phyloP scores from a whole-genome alignment of 2,888 invertebrate species.

The Cheilosia vulpina region DNA sequence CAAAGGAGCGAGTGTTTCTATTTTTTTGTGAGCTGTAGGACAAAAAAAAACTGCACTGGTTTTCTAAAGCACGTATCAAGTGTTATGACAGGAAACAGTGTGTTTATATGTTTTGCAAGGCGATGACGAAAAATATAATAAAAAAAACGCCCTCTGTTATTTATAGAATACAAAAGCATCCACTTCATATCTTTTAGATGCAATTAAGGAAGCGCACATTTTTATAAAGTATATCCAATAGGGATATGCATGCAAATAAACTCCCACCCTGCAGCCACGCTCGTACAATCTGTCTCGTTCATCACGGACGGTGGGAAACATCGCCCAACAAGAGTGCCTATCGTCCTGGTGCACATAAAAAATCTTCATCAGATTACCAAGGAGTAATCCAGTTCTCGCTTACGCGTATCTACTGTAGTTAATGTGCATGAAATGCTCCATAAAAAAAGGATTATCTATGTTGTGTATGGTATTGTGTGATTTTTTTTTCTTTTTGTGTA shows the following conservation, averaged over 20 bases:
- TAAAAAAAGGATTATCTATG: constrained; percentile 30
- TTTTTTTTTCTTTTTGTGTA: background rate
- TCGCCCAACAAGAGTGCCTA: background rate
- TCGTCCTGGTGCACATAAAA: constrained; percentile 23
- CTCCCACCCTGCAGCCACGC: constrained; percentile 4
- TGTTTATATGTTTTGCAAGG: background rate
- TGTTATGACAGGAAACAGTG: constrained; percentile 2
- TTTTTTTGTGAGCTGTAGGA: too few relatives aligned
- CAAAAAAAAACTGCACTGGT: background rate
- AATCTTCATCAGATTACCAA: constrained; percentile 38
- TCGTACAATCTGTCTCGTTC: constrained; percentile 3
- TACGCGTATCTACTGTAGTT: constrained; percentile 24
- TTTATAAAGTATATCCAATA: constrained; percentile 19
- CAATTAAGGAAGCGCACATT: constrained; percentile 48
- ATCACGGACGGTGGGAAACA: background rate
- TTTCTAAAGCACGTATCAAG: background rate
- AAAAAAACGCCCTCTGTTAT: constrained; percentile 23
- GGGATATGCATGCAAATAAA: constrained; percentile 2
- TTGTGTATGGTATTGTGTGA: background rate
- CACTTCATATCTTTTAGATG: constrained; percentile 39
- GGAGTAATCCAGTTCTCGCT: constrained; percentile 17
- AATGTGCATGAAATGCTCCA: constrained; percentile 31
- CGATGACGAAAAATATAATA: background rate
- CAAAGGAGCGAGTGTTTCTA: background rate
- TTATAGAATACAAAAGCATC: constrained; percentile 52